Conservation (phyloP, 2,797 vertebrate genomes). For the Gila robusta region DNA sequence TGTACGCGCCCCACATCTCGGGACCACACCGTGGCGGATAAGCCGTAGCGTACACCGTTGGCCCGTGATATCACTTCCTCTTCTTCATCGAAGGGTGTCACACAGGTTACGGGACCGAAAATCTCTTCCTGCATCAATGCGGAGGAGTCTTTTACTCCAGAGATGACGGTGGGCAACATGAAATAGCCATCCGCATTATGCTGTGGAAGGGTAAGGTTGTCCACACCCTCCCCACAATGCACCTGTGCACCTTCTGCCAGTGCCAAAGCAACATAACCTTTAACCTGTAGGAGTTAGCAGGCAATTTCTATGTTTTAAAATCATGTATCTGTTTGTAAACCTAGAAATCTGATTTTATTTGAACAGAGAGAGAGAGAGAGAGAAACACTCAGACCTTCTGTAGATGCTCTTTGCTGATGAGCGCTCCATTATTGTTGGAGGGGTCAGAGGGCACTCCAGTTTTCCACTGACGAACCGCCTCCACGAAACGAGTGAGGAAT, state of each 20-base stretch:
- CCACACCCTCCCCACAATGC: conserved; percentile 92
- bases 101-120: conserved; percentile 93
- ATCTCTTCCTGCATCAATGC: conserved; percentile 97
- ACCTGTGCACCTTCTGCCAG: conserved; percentile 85
- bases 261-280: conserved; percentile 86
- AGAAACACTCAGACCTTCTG: conserved; percentile 82
- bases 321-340: not conserved
- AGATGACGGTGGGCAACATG: conserved; percentile 90
- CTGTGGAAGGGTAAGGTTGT: conserved; percentile 81
- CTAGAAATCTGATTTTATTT: not conserved
- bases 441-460: conserved; percentile 88
- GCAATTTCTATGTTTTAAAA: not conserved
- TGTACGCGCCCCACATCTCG: conserved; percentile 85
- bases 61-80: conserved; percentile 89
- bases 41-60: conserved; percentile 89
- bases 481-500: conserved; percentile 91
- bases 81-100: conserved; percentile 89
- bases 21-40: conserved; percentile 92
- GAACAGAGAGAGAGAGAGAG: not conserved
- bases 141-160: conserved; percentile 85
- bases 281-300: conserved; percentile 79
- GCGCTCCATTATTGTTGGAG: conserved; percentile 83
- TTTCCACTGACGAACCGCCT: conserved; percentile 88
- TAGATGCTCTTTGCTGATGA: conserved; percentile 94
- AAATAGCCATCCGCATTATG: conserved; percentile 87